These are phyloP conservation scores for Drosophila lacertosa DNA, from an alignment of 1,140 invertebrate species.

Conservation along the genomic window DNA sequence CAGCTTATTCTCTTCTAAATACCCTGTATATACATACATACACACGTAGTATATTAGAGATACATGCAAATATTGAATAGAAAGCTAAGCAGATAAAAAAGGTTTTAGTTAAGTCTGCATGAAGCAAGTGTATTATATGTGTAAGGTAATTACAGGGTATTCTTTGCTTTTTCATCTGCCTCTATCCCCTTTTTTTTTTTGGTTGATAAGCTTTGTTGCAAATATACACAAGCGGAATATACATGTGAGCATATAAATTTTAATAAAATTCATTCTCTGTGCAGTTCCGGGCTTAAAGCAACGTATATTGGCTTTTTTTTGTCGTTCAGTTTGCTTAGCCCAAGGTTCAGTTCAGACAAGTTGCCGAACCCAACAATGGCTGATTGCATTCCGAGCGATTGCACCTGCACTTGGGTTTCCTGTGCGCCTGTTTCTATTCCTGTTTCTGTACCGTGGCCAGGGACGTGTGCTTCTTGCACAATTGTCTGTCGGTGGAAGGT, in stretches of 20 bases:
- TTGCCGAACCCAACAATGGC: not conserved
- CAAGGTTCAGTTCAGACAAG: not conserved
- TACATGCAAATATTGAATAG: no score
- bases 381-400: constrained; percentile 32
- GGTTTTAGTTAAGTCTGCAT: no score
- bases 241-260: not conserved
- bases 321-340: not conserved
- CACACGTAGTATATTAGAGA: no score
- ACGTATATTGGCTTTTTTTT: not conserved
- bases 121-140: no score
- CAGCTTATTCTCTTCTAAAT: not conserved
- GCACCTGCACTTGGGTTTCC: constrained; percentile 22
- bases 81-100: no score
- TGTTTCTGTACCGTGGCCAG: not conserved
- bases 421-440: constrained; percentile 11
- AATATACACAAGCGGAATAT: not conserved
- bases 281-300: not conserved
- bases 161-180: not conserved
- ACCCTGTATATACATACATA: no score
- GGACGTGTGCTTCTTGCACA: not conserved
- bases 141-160: no score
- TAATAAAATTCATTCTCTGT: not conserved
- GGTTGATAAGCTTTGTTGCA: not conserved
- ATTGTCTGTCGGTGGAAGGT: constrained; percentile 14
- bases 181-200: not conserved